These are phyloP conservation scores for Phorcus lineatus DNA, from an alignment of 2,888 invertebrate genomes.

Conservation along the genomic window DNA sequence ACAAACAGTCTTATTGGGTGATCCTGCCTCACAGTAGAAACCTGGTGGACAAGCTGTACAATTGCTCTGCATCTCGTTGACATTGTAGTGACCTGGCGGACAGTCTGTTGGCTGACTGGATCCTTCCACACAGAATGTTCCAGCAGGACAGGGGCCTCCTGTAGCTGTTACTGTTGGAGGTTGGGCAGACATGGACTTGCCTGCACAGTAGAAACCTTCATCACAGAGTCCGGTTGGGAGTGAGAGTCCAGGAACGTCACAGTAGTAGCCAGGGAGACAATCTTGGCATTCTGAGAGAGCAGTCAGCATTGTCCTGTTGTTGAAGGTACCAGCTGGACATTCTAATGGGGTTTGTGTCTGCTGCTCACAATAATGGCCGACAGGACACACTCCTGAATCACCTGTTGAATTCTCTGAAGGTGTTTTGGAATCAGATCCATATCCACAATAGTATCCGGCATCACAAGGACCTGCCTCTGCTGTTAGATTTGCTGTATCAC, in stretches of 20 bases:
- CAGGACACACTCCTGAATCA: conserved; percentile 67
- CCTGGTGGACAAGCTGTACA: conserved; percentile 70
- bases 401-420: conserved; percentile 59
- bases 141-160: conserved; percentile 71
- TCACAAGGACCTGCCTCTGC: conserved; percentile 65
- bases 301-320: conserved; percentile 61
- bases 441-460: conserved; percentile 69
- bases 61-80: conserved; percentile 53
- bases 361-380: conserved; percentile 67
- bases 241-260: conserved; percentile 63
- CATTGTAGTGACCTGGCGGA: conserved; percentile 66
- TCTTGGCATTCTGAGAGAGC: conserved; percentile 56
- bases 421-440: conserved; percentile 59
- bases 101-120: conserved; percentile 61
- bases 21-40: conserved; percentile 68
- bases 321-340: conserved; percentile 71
- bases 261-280: conserved; percentile 69
- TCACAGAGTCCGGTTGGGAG: conserved; percentile 47
- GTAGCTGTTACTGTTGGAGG: conserved; percentile 54
- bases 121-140: conserved; percentile 67
- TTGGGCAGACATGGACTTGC: conserved; percentile 62
- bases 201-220: conserved; percentile 68
- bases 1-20: conserved; percentile 55
- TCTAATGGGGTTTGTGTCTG: conserved; percentile 63
- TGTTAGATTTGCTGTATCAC: conserved; percentile 63